Base-by-base conservation (phyloP, 64 coral and sea anemone genomes). In the Porites australiensis region DNA sequence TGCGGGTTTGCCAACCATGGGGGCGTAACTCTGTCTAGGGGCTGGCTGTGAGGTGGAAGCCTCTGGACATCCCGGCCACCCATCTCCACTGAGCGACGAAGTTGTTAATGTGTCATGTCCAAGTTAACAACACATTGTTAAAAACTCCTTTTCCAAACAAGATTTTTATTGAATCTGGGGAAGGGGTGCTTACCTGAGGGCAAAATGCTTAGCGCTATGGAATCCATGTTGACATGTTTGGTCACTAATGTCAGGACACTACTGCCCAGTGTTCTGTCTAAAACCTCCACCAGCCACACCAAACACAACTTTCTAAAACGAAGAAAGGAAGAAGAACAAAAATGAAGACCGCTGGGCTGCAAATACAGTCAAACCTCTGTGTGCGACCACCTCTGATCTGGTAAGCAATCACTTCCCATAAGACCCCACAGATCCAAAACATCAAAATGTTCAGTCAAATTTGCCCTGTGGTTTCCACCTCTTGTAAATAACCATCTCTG, bases 261-360 rank as follows among this genome's bases (percentile, higher is more conserved):
- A 59, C 64, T 94, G 61, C 57, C 87, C 82, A 89, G 27, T 16
- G 79, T 70, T 64, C 54, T 58, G 54, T 96, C 98, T 21, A 99
- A 92, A n/a, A 89, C 52, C 55, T 99, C 98, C 55, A 92, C 69
- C 21, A 96, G 18, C 98, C 98, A 99, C 22, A 93, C 91, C 52
- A 99, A 67, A 87, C 94, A 96, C 49, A 99, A 52, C 62, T 77
- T 93, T 87, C 98, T 99, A 68, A 19, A 95, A 37, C 58, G 18
- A 64, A 70, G 20, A n/a, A 22, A 73, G 16, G 20, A 20, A 19
- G 60, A 91, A 90, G 74, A 6, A 84, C 3, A 13, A 21, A 61
- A 74, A 20, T 44, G 3, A 4, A 59, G 15, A 82, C 10, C 1
- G n/a, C 19, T 7, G 1, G n/a, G 70, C n/a, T 8, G 15, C 5